Evolutionary conservation across 2,797 vertebrate species (phyloP).

Genomic region (Borostomias antarcticus): DNA sequence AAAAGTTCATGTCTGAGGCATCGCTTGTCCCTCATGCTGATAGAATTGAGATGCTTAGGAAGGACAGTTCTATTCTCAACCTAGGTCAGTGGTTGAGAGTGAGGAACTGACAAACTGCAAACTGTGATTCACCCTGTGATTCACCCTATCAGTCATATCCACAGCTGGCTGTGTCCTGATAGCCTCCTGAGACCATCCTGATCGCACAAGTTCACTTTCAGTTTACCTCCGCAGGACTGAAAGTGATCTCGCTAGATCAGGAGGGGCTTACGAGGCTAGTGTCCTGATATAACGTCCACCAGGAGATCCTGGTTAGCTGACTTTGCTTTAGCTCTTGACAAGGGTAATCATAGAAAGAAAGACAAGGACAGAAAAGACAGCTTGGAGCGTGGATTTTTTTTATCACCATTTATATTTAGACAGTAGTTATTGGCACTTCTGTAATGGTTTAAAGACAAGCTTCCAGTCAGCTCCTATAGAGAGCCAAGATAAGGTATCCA

Average conservation of each 20-base stretch:
- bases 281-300: no score
- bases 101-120: background rate
- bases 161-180: background rate
- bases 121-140: background rate
- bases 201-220: no score
- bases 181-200: background rate
- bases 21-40: slow-evolving; percentile 5
- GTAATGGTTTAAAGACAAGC: no score
- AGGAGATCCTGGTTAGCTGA: no score
- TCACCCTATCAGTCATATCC: background rate
- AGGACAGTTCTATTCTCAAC: slow-evolving; percentile 22
- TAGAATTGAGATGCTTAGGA: slow-evolving; percentile 11
- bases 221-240: no score
- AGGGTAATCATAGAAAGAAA: background rate
- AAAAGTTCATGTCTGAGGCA: slow-evolving; percentile 5
- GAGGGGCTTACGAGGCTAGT: no score
- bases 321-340: slow-evolving; percentile 5
- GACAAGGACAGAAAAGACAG: background rate
- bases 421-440: no score
- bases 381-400: background rate
- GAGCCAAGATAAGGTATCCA: no score
- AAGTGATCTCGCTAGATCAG: background rate
- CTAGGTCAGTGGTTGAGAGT: slow-evolving; percentile 17
- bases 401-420: no score
- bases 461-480: no score